Percentiles rank a stretch among this genome's conserved stretches.
phyloP scores from a whole-genome alignment of 2,797 vertebrate genomes.

The Sebastes iracundus region DNA sequence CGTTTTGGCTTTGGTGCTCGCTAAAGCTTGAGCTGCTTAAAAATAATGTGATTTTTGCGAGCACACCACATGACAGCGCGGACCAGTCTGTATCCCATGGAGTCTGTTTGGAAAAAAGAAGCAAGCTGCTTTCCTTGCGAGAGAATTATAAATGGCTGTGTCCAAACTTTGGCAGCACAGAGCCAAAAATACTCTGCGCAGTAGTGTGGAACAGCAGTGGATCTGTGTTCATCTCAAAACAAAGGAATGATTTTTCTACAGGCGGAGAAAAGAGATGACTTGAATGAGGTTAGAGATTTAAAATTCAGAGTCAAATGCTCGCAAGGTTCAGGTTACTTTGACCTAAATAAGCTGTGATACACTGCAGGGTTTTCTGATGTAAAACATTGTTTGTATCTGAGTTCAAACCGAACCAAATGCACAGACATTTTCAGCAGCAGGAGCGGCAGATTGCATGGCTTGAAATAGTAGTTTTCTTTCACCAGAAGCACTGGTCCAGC shows the following conservation, averaged over 20 bases:
- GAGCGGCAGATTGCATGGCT: conserved; percentile 49
- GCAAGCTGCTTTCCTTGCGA: conserved; percentile 61
- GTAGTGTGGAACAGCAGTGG: conserved; percentile 44
- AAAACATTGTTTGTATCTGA: conserved; percentile 51
- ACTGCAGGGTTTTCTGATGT: conserved; percentile 47
- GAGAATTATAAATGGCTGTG: conserved; percentile 66
- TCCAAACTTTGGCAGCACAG: conserved; percentile 68
- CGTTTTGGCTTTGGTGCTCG: conserved; percentile 12
- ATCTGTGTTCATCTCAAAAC: conserved; percentile 57
- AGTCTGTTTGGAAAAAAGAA: conserved; percentile 54
- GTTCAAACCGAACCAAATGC: conserved; percentile 40
- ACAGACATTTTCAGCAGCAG: conserved; percentile 54
- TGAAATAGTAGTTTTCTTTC: conserved; percentile 49
- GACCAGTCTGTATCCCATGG: conserved; percentile 41
- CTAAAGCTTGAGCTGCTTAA: conserved; percentile 33
- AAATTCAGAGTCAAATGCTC: conserved; percentile 42
- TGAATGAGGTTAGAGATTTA: conserved; percentile 31
- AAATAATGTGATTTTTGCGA: conserved; percentile 22
- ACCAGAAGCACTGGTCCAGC: conserved; percentile 59
- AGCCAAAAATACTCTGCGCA: conserved; percentile 63
- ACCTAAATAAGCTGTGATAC: conserved; percentile 43
- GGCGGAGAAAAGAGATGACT: conserved; percentile 12
- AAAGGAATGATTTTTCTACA: conserved; percentile 48
- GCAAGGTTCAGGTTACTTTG: conserved; percentile 36
- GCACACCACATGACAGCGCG: conserved; percentile 42